Evolutionary conservation across 2,797 vertebrate genomes (phyloP).

Genomic region (Eospalax fontanierii): DNA sequence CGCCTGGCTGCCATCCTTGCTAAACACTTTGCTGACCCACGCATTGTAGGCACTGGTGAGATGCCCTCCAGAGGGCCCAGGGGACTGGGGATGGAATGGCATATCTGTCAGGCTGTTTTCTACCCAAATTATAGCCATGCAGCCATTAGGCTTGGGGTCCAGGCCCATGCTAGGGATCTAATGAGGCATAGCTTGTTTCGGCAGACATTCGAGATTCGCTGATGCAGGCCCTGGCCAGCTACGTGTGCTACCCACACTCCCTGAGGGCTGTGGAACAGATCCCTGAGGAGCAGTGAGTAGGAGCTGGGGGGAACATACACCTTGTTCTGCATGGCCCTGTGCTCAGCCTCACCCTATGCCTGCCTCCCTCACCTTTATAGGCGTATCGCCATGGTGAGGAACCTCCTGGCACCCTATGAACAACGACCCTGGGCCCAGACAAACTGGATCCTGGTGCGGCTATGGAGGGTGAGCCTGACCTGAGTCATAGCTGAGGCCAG

Average conservation of each 20-base stretch:
- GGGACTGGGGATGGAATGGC: background rate
- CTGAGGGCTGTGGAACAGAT: slow-evolving; percentile 97
- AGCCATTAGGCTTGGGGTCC: background rate
- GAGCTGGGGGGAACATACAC: no score
- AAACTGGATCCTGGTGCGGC: slow-evolving; percentile 98
- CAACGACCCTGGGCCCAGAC: slow-evolving; percentile 99
- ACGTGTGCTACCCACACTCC: slow-evolving; percentile 98
- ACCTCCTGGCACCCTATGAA: slow-evolving; percentile 97
- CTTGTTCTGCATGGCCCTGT: background rate
- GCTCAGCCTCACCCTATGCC: background rate
- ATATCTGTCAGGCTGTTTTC: background rate
- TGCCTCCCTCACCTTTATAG: slow-evolving; percentile 84
- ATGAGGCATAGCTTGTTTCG: slow-evolving; percentile 44
- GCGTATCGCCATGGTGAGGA: slow-evolving; percentile 97
- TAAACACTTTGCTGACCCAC: slow-evolving; percentile 97
- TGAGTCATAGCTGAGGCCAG: background rate
- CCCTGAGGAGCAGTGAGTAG: slow-evolving; percentile 97
- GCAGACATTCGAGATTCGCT: slow-evolving; percentile 98
- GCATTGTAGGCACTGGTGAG: slow-evolving; percentile 97
- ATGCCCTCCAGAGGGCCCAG: background rate
- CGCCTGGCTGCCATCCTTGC: slow-evolving; percentile 96
- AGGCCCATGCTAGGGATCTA: background rate
- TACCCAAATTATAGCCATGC: background rate
- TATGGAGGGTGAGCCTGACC: slow-evolving; percentile 94
- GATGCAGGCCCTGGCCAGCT: slow-evolving; percentile 99